Percentiles rank a stretch among this genome's conserved stretches.
Conservation (phyloP, 30 jellyfish, hydroid and myxozoan species). For the Pelagia noctiluca region DNA sequence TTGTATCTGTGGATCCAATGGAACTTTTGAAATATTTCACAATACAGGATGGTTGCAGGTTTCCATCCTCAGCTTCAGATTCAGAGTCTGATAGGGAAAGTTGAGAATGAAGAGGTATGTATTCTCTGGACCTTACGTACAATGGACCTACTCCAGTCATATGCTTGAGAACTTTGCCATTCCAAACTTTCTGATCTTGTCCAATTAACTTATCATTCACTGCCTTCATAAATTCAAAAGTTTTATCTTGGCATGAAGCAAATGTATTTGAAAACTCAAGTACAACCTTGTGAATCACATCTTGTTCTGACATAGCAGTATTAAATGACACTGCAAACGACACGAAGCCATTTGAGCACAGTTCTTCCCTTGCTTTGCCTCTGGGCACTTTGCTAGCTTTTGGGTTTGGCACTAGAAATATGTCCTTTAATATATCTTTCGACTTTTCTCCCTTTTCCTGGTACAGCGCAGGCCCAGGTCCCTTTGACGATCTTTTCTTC, state of each 20-base stretch:
- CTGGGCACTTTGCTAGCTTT: not conserved
- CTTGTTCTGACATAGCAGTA: not conserved
- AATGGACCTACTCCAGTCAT: slow-evolving; percentile 6
- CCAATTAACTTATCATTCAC: not conserved
- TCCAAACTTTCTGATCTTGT: not conserved
- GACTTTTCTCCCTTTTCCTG: slow-evolving; percentile 1
- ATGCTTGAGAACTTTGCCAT: not conserved
- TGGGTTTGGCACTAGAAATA: not conserved
- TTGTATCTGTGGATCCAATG: not conserved
- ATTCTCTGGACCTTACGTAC: not conserved
- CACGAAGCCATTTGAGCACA: not conserved
- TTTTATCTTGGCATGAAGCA: not conserved
- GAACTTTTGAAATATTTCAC: too few species aligned
- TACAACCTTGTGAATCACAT: not conserved
- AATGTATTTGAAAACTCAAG: not conserved
- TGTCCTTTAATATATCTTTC: not conserved
- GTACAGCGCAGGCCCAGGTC: not conserved
- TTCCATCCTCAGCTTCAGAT: not conserved
- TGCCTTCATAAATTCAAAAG: not conserved
- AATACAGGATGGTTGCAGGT: not conserved
- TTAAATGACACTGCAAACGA: not conserved
- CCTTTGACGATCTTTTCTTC: not conserved
- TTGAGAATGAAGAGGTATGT: not conserved
- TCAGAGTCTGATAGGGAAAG: not conserved
- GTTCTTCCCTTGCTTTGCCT: slow-evolving; percentile 1